Evolutionary conservation across 2,797 vertebrate genomes (phyloP), one percentile per base, ranked within the genome.

Genomic region (Etheostoma nigrum): DNA sequence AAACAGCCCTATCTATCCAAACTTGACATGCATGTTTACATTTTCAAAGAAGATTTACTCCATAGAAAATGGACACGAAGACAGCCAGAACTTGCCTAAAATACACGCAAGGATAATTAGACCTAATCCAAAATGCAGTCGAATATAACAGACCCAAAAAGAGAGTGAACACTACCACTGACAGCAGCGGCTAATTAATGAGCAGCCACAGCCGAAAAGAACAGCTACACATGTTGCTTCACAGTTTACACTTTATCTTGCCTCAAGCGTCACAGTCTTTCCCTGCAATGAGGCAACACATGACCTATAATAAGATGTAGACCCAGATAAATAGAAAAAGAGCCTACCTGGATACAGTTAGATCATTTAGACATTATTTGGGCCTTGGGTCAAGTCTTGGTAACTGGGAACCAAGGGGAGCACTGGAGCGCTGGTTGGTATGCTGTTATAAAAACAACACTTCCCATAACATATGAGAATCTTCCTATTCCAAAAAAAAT

Each of bases 101-200:
- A 65, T 60, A 51, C 2, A n/a, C 21, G 25, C 19, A 10, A 36
- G 19, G 14, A 83, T 62, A 61, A 67, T 74, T 30, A 45, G 44
- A 33, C 18, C 30, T 55, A 9, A 23, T 61, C 5, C 1, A 12
- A 57, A 52, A 49, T 58, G 19, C 1, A 2, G 25, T 45, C 1
- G 27, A 59, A 5, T 30, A 0, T 0, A 30, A 12, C 6, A 21
- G 18, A 70, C 42, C 25, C 1, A 27, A 55, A 27, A 44, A 51
- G 1, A 71, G 25, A 67, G 45, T 27, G 27, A 70, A 44, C 0
- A 2, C 67, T 14, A 30, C 25, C 62, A 54, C 27, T 23, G 13
- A 21, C 18, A 55, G 49, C 21, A 42, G 30, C 18, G 25, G 16
- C 30, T 6, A 67, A 52, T 74, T 18, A 79, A 80, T 49, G 10